Evolutionary conservation across 2,797 vertebrate genomes (phyloP), one percentile per base, ranked within the genome.

Genomic region (Xiphorhynchus erythropygius): DNA sequence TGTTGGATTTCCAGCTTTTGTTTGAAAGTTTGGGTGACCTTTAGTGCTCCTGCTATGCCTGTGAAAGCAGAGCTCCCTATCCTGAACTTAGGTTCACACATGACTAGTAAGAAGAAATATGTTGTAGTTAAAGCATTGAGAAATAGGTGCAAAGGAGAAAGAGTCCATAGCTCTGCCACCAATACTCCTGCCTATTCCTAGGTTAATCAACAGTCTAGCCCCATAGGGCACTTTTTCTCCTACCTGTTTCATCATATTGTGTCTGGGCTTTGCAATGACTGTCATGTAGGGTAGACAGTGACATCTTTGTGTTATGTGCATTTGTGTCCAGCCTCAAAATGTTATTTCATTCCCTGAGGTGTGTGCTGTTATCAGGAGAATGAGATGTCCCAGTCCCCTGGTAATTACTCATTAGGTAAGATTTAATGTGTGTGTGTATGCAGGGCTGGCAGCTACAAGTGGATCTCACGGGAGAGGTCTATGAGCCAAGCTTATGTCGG

Each of bases 331-430:
- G 62, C 83, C 86, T 95, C 2, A 0, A 89, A 92, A 94, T 0
- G 0, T 89, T 91, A 87, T 94, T 94, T 94, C 39, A 7, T 93
- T 93, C 93, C 95, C 94, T 89, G 88, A 90, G 91, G 93, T 93
- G 44, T 89, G 49, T 80, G 60, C 56, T 95, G 56, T 94, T 96
- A 88, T 90, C 96, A 83, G 75, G 53, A 5, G 0, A 84, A 87
- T 87, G 53, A 94, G 90, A 78, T 33, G 59, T 77, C 81, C 90
- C 70, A 65, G 88, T 77, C 49, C 53, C 78, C 46, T 50, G 42
- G 25, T 86, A 94, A 96, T 95, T 96, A 90, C 32, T 82, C 77
- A 80, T 96, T 95, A 90, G 80, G 90, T 90, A 95, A 96, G 84
- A 85, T 28, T 82, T 94, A 94, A 87, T 93, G 62, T 47, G 60